Conservation (phyloP, 2,888 invertebrate species). For the Tenodera sinensis region DNA sequence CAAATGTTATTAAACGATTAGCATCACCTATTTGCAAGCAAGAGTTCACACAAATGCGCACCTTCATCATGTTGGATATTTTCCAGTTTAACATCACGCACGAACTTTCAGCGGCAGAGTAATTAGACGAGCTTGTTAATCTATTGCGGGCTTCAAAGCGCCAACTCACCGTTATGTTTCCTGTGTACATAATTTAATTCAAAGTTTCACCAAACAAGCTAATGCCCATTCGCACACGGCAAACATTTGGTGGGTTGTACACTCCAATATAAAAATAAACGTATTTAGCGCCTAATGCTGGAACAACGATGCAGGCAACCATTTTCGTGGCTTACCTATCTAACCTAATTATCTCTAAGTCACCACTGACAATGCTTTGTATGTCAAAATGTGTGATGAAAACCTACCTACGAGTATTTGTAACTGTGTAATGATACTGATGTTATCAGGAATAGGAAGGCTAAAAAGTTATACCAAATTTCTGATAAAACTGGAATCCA, state of each 20-base stretch:
- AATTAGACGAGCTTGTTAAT: background rate
- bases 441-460: no score
- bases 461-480: no score
- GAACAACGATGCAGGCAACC: no score
- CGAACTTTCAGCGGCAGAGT: background rate
- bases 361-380: no score
- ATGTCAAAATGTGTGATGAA: no score
- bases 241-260: background rate
- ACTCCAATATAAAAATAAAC: background rate
- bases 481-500: no score
- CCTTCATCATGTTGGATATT: background rate
- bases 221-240: background rate
- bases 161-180: background rate
- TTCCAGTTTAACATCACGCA: background rate
- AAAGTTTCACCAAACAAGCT: background rate
- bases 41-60: background rate
- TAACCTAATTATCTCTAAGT: no score
- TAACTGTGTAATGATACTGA: no score
- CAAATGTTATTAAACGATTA: background rate
- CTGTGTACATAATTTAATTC: background rate
- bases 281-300: background rate
- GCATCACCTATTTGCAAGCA: background rate
- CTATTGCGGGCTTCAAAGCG: background rate
- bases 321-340: no score
- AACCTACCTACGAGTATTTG: no score